Evolutionary conservation across 2,888 invertebrate genomes (phyloP), one percentile per base, ranked within the genome.

Genomic region (Plagiodera versicolora): DNA sequence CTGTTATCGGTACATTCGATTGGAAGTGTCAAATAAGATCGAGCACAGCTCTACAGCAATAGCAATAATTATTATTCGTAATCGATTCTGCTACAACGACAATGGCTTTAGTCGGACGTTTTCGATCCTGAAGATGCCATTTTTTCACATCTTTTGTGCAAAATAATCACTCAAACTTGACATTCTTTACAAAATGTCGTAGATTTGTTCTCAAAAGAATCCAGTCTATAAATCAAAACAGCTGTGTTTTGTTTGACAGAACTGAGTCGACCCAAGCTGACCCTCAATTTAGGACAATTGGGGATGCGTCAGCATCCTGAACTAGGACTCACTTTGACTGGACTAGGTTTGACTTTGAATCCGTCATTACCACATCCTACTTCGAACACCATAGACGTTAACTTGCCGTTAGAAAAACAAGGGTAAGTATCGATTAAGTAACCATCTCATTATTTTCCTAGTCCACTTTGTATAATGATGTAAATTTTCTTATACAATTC

Each of bases 401-500:
- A 88, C 67, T 84, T 94, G 71, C 92, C 94, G 67, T 84, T 95
- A 68, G 92, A 94, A 78, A 86, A 92, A 79, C 95, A 95, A 83
- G 92, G 91, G 94, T 94, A 16, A 56, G 54, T 48, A 19, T 28
- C 6, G 19, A 39, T 18, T 10, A 20, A 24, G 8, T 11, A 14
- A 24, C 16, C 24, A 24, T 5, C 6, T 3, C 24, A 24, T 24
- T 24, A 24, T 24, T 6, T 24, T 24, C 4, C 24, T 5, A 5
- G 24, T 5, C 24, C 6, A 24, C 24, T 53, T 1, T 3, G 19
- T 3, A n/a, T n/a, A n/a, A n/a, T n/a, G n/a, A n/a, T n/a, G n/a
- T n/a, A n/a, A n/a, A n/a, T n/a, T n/a, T n/a, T n/a, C n/a, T n/a
- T n/a, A n/a, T n/a, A n/a, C n/a, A n/a, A n/a, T n/a, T n/a, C n/a